These are phyloP conservation scores for Drosophila triauraria DNA, from an alignment of 1,140 invertebrate genomes.

Conservation along the genomic window DNA sequence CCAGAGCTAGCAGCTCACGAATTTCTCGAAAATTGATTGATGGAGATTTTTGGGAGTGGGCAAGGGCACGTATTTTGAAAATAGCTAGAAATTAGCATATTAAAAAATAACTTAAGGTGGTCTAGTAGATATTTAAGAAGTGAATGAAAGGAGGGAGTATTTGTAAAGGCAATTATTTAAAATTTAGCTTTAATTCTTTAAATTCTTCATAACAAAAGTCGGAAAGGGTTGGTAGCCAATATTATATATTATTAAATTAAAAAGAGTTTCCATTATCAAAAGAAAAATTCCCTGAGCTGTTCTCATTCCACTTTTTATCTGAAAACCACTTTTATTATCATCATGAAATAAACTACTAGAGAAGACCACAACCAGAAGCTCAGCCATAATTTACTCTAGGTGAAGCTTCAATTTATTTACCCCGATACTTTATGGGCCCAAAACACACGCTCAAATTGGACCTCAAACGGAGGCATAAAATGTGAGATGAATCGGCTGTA, in stretches of 20 bases:
- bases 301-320: neutral
- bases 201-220: no score
- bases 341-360: slow-evolving; percentile 7
- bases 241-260: neutral
- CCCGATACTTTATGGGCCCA: slow-evolving; percentile 19
- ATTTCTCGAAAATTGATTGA: slow-evolving; percentile 46
- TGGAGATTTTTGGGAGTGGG: slow-evolving; percentile 1
- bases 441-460: slow-evolving; percentile 32
- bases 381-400: slow-evolving; percentile 18
- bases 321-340: neutral
- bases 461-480: slow-evolving; percentile 40
- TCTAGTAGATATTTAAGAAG: neutral
- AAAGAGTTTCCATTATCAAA: neutral
- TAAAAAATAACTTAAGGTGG: neutral
- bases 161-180: no score
- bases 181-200: no score
- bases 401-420: slow-evolving; percentile 38
- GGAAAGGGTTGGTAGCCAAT: neutral
- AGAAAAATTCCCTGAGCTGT: no score
- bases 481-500: slow-evolving; percentile 36
- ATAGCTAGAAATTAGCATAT: neutral
- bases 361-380: neutral
- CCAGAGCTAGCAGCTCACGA: slow-evolving; percentile 10
- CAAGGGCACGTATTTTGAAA: neutral
- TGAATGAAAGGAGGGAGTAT: neutral